These are phyloP conservation scores for Eumerus sabulonum DNA, from an alignment of 2,888 invertebrate species.

Conservation along the genomic window DNA sequence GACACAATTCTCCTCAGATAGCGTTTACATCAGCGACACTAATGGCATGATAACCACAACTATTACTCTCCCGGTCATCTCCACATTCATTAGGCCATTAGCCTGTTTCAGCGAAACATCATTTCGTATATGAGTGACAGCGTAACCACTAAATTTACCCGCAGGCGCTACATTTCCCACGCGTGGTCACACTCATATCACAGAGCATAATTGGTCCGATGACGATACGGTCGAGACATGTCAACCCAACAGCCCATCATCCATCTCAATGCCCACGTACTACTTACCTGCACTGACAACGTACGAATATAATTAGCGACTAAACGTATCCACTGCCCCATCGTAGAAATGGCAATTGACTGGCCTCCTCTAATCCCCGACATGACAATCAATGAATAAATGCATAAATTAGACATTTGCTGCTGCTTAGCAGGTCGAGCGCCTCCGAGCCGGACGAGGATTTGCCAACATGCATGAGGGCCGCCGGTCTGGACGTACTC, in stretches of 20 bases:
- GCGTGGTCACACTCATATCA: constrained; percentile 21
- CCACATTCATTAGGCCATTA: too few species aligned
- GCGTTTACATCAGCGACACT: too few species aligned
- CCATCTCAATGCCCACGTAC: constrained; percentile 24
- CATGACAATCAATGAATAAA: constrained; percentile 69
- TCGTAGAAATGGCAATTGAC: constrained; percentile 59
- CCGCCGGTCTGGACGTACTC: constrained; percentile 5
- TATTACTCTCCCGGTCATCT: too few species aligned
- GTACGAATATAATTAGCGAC: constrained; percentile 43
- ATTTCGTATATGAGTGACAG: too few species aligned
- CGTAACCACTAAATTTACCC: too few species aligned
- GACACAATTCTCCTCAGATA: too few species aligned
- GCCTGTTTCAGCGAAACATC: too few species aligned
- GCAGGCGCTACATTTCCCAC: constrained; percentile 12
- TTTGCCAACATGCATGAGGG: constrained; percentile 46
- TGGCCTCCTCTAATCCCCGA: constrained; percentile 64
- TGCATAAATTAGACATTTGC: constrained; percentile 65
- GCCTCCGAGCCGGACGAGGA: constrained; percentile 11
- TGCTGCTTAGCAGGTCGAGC: constrained; percentile 53
- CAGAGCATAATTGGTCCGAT: background rate
- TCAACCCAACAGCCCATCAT: constrained; percentile 55
- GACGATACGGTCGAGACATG: too few species aligned
- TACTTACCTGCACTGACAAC: constrained; percentile 27
- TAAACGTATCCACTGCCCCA: constrained; percentile 40
- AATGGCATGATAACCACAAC: too few species aligned